Percentiles rank a stretch among this genome's conserved stretches.
Conservation (phyloP, 2,888 invertebrate species). For the Dichetophora obliterata region DNA sequence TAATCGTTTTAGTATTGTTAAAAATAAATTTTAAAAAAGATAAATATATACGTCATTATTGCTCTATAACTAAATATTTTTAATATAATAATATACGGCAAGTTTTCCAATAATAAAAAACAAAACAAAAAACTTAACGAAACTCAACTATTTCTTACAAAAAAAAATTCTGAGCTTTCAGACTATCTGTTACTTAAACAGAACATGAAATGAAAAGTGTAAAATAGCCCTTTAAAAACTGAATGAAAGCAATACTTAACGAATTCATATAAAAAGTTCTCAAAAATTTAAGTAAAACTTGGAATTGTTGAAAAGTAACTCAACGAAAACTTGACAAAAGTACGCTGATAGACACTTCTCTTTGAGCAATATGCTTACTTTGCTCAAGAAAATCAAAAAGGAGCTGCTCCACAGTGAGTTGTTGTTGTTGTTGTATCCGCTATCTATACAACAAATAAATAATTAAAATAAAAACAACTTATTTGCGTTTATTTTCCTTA, state of each 20-base stretch:
- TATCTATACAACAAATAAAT: conserved; percentile 23
- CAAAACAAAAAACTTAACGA: conserved; percentile 4
- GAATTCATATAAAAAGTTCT: neutral
- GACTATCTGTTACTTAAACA: too few species aligned
- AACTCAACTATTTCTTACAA: neutral
- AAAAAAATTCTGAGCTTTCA: too few species aligned
- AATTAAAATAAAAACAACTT: conserved; percentile 25
- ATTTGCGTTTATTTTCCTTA: neutral
- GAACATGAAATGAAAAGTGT: neutral
- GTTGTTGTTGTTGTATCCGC: neutral
- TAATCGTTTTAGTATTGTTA: too few species aligned
- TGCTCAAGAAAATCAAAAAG: conserved; percentile 57
- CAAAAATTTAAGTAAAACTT: conserved; percentile 18
- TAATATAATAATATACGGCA: too few species aligned
- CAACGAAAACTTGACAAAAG: conserved; percentile 5
- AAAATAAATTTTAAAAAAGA: too few species aligned
- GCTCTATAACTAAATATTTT: too few species aligned
- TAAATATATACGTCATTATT: too few species aligned
- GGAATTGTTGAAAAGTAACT: neutral
- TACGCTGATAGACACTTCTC: neutral
- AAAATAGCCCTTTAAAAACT: neutral
- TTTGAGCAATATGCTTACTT: conserved; percentile 44
- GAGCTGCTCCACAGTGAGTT: conserved; percentile 60
- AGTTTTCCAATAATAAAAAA: neutral
- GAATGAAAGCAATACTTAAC: too few species aligned